These are phyloP conservation scores for Parnassius glacialis DNA, from an alignment of 2,888 invertebrate genomes.

Conservation along the genomic window DNA sequence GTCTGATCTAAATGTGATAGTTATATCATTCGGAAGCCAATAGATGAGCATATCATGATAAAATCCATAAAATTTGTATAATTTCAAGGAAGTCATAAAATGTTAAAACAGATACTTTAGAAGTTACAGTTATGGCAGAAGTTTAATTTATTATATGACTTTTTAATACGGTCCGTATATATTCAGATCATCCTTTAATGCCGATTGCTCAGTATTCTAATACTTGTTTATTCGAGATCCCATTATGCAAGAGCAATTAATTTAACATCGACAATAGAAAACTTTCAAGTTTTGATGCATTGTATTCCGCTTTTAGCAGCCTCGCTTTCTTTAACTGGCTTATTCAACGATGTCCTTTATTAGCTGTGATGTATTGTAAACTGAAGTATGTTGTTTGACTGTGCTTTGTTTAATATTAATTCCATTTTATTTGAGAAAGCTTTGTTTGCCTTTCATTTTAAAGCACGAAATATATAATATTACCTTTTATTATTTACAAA, in stretches of 20 bases:
- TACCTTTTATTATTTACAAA: too few relatives aligned
- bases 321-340: constrained; percentile 67
- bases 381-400: constrained; percentile 29
- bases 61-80: too few relatives aligned
- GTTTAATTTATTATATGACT: too few relatives aligned
- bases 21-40: too few relatives aligned
- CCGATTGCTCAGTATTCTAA: constrained; percentile 49
- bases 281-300: constrained; percentile 71
- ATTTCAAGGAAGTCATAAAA: too few relatives aligned
- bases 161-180: too few relatives aligned
- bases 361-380: constrained; percentile 65
- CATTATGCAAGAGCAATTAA: constrained; percentile 63
- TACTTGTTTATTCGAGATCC: constrained; percentile 49
- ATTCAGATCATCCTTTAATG: constrained; percentile 28
- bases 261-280: constrained; percentile 73
- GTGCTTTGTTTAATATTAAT: constrained; percentile 19
- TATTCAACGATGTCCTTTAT: constrained; percentile 72
- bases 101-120: too few relatives aligned
- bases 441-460: constrained; percentile 11
- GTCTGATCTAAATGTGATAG: too few relatives aligned
- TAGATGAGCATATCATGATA: too few relatives aligned
- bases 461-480: too few relatives aligned
- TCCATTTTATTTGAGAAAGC: constrained; percentile 16
- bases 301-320: constrained; percentile 64
- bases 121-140: too few relatives aligned